Percentiles rank a stretch among this genome's conserved stretches.
These are phyloP conservation scores for Gadus macrocephalus DNA, from an alignment of 2,113 vertebrate genomes.

Conservation along the genomic window DNA sequence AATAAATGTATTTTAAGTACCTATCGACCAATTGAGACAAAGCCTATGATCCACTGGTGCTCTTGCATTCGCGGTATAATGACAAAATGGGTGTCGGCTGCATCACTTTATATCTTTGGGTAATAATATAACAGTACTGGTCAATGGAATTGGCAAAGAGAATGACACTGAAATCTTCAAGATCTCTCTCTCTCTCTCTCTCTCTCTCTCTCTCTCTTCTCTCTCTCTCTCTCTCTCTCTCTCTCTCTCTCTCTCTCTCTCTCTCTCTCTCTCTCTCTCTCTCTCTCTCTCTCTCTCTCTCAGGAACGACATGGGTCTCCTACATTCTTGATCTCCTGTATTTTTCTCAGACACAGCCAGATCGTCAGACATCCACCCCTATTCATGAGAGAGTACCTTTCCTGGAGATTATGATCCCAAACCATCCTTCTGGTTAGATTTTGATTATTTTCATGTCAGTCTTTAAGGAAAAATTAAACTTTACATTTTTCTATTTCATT, in stretches of 20 bases:
- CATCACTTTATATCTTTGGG: too few species aligned
- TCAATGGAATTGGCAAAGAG: too few species aligned
- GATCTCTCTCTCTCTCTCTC: background rate
- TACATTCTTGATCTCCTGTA: constrained; percentile 68
- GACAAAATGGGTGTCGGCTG: too few species aligned
- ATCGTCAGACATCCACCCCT: constrained; percentile 54
- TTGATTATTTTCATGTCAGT: background rate
- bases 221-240: too few species aligned
- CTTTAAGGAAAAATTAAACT: background rate
- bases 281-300: constrained; percentile 1
- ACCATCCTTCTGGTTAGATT: constrained; percentile 20
- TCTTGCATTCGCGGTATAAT: too few species aligned
- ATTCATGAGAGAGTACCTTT: constrained; percentile 71
- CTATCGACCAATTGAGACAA: too few species aligned
- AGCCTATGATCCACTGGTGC: too few species aligned
- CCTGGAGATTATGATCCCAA: constrained; percentile 53
- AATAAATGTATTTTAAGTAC: too few species aligned
- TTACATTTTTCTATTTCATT: background rate
- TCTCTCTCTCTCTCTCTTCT: background rate
- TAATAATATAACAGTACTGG: too few species aligned
- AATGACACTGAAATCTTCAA: too few species aligned
- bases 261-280: background rate
- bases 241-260: background rate
- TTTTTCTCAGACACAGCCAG: constrained; percentile 47
- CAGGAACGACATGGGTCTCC: constrained; percentile 70